Percentiles rank a stretch among this genome's conserved stretches.
Evolutionary conservation across 1,140 invertebrate genomes (phyloP).

Genomic region (Amphibalanus amphitrite): DNA sequence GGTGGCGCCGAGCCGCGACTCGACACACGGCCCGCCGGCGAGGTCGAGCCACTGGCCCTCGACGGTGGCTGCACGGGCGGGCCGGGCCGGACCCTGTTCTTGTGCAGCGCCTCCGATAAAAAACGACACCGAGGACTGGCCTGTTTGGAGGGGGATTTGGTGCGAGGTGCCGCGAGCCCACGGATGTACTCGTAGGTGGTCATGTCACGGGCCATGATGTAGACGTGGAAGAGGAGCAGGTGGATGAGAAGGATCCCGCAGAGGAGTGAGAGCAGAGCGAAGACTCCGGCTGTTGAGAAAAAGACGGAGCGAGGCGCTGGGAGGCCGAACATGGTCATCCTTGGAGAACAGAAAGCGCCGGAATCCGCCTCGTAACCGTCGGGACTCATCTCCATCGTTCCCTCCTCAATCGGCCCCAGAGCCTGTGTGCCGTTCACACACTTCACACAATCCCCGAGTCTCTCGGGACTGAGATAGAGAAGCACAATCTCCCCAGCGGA

Average conservation of each 20-base stretch:
- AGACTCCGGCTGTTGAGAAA: constrained; percentile 24
- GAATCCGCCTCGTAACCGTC: no score
- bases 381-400: neutral
- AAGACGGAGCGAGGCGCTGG: constrained; percentile 21
- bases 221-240: constrained; percentile 74
- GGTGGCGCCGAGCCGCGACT: no score
- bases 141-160: neutral
- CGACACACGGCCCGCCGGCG: no score
- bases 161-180: neutral
- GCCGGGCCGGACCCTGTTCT: neutral
- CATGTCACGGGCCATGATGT: constrained; percentile 61
- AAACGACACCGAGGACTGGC: neutral
- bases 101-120: neutral
- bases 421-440: neutral
- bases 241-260: constrained; percentile 63
- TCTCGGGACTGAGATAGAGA: constrained; percentile 16
- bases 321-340: constrained; percentile 18
- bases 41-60: no score
- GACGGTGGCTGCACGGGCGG: neutral
- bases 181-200: constrained; percentile 70
- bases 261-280: constrained; percentile 33
- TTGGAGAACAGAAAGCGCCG: neutral
- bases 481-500: constrained; percentile 46
- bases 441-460: neutral
- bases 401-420: no score